These are phyloP conservation scores for Rhinichthys osculus DNA, from an alignment of 2,797 vertebrate species.

Conservation along the genomic window DNA sequence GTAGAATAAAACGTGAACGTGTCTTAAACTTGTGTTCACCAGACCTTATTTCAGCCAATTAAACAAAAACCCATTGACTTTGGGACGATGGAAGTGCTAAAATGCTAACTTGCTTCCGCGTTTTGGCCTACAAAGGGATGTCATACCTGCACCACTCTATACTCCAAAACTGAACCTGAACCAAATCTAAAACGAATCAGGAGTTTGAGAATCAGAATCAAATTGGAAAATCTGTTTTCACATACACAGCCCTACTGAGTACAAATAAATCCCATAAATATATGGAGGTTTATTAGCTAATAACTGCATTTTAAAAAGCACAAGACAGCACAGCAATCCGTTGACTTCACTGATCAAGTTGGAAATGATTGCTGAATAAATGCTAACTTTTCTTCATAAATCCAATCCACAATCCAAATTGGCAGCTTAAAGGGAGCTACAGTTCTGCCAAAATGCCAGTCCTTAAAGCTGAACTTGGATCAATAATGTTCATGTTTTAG, in stretches of 20 bases:
- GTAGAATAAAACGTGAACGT: too few relatives aligned
- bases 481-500: background rate
- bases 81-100: too few relatives aligned
- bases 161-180: background rate
- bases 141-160: background rate
- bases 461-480: background rate
- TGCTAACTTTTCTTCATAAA: background rate
- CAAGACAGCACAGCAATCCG: background rate
- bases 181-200: background rate
- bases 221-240: background rate
- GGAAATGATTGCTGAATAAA: background rate
- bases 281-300: background rate
- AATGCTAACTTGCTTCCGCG: too few relatives aligned
- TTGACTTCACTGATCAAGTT: background rate
- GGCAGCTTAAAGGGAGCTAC: background rate
- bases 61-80: too few relatives aligned
- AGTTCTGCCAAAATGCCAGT: conserved; percentile 1
- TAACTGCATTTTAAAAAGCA: background rate
- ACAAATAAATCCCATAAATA: background rate
- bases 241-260: background rate
- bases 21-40: too few relatives aligned
- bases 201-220: background rate
- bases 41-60: too few relatives aligned
- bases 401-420: conserved; percentile 4
- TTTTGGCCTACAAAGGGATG: too few relatives aligned